Evolutionary conservation across 2,113 vertebrate species (phyloP).

Genomic region (Pimephales promelas): DNA sequence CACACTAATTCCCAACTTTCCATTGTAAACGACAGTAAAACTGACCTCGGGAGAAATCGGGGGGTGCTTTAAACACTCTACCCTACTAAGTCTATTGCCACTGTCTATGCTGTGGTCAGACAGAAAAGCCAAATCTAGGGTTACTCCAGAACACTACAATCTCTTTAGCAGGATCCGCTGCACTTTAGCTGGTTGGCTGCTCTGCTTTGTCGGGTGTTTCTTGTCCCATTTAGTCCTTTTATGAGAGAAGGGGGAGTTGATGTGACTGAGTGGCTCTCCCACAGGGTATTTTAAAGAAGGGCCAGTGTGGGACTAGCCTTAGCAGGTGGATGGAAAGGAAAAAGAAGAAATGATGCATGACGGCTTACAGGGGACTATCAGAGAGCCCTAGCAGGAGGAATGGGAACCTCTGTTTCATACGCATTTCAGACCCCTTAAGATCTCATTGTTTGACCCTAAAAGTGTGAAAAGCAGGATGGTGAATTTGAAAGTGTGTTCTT

Average conservation of each 20-base stretch:
- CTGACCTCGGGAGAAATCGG: background rate
- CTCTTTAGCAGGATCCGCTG: conserved; percentile 16
- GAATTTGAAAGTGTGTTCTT: no score
- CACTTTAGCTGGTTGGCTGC: background rate
- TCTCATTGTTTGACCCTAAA: conserved; percentile 14
- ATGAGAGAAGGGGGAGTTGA: conserved; percentile 43
- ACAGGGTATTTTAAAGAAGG: background rate
- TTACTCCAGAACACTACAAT: conserved; percentile 19
- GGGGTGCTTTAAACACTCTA: conserved; percentile 1
- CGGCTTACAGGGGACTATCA: conserved; percentile 1
- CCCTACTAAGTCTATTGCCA: background rate
- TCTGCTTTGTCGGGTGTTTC: background rate
- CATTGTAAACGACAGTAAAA: conserved; percentile 43
- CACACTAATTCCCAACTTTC: conserved; percentile 31
- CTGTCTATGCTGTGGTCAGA: conserved; percentile 27
- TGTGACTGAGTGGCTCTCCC: conserved; percentile 37
- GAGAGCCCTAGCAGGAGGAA: conserved; percentile 18
- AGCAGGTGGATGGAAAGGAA: conserved; percentile 50
- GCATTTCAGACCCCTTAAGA: conserved; percentile 21
- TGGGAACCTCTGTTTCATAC: conserved; percentile 8
- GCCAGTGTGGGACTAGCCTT: background rate
- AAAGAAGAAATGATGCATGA: conserved; percentile 14
- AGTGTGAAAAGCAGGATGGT: conserved; percentile 7
- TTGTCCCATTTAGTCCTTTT: conserved; percentile 32
- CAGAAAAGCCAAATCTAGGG: background rate